Evolutionary conservation across 2,113 vertebrate species (phyloP).

Genomic region (Rhinoptilus africanus): DNA sequence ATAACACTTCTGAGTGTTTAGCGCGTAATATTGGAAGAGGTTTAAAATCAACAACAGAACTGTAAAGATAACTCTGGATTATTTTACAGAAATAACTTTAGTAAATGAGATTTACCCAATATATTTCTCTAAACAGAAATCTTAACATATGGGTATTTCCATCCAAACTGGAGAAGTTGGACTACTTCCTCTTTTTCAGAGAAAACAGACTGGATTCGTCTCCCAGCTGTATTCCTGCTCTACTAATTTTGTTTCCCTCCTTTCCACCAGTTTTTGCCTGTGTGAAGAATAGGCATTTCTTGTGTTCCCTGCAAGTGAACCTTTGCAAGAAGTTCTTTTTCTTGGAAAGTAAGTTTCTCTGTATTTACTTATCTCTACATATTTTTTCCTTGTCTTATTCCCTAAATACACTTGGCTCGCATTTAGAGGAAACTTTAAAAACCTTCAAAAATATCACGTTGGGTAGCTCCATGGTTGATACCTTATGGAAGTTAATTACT

Average conservation of each 20-base stretch:
- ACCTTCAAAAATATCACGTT: background rate
- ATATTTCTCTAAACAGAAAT: background rate
- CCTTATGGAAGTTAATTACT: background rate
- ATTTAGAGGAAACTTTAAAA: background rate
- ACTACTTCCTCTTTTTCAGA: background rate
- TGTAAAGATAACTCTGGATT: background rate
- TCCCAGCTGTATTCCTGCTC: conserved; percentile 7
- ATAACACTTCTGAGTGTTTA: background rate
- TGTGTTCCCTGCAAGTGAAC: background rate
- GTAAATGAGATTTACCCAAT: background rate
- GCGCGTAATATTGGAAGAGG: conserved; percentile 18
- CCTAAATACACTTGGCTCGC: background rate
- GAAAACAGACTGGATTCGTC: background rate
- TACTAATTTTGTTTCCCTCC: background rate
- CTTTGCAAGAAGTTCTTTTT: background rate
- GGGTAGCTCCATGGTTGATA: background rate
- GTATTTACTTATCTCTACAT: background rate
- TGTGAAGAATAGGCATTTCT: conserved; percentile 15
- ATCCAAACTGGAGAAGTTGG: background rate
- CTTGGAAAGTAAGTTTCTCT: conserved; percentile 20
- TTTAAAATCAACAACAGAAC: conserved; percentile 39
- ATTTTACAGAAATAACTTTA: conserved; percentile 9
- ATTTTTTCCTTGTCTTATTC: background rate
- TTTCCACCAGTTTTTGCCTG: conserved; percentile 9
- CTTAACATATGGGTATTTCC: conserved; percentile 22